Evolutionary conservation across 2,797 vertebrate species (phyloP), one percentile per base, ranked within the genome.

Genomic region (Sebastes kiyomatsui): DNA sequence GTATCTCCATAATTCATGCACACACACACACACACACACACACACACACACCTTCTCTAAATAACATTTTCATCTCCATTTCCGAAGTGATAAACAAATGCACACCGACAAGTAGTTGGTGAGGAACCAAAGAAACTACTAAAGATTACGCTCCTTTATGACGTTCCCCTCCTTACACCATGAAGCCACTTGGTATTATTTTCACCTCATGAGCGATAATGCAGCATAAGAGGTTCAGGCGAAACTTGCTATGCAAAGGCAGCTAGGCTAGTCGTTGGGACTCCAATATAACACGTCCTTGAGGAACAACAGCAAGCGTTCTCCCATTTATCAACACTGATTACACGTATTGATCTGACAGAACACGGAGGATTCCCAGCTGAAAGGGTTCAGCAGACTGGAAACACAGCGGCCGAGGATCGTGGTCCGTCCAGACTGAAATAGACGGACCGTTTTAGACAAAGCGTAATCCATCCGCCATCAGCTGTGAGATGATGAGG

Each of bases 311-410:
- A 93, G 94, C 90, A 92, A 89, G 91, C n/a, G 11, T 84, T 91
- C 84, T 33, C 83, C 87, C 93, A 95, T 95, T 95, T 90, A 95
- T 97, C 96, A 95, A 82, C 93, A 85, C 94, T 95, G 95, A 96
- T 96, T 95, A 95, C 93, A 93, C 81, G 88, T 93, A 97, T 96
- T 94, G 96, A 97, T 96, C 95, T 49, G 71, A 81, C 87, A 84
- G 87, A 86, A 92, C 88, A 80, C 76, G 82, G 85, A 83, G 86
- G 89, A 93, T 92, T 90, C 86, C 79, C 84, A 75, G 61, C 58
- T 91, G 80, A 90, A 90, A 92, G 81, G 75, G 75, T 46, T 84
- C 91, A 92, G 83, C 88, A 91, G 91, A 91, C 90, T 83, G 86
- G 87, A 92, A 93, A 90, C 81, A 38, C n/a, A 33, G 27, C 9